These are phyloP conservation scores for Heliconius hermathena DNA, from an alignment of 1,140 invertebrate species.

Conservation along the genomic window DNA sequence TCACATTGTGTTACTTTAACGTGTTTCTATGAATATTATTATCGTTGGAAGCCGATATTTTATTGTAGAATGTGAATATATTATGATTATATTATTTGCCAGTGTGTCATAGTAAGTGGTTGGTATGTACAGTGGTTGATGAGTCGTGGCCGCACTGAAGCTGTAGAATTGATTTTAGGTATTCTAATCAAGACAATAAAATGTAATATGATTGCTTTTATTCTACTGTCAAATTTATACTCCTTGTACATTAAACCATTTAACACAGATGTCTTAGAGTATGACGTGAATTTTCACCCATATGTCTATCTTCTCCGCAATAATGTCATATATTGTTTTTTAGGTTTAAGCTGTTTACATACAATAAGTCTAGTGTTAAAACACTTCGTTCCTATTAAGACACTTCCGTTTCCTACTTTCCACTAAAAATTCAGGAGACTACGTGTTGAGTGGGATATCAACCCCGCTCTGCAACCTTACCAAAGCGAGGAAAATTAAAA, in stretches of 20 bases:
- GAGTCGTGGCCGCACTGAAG: no score
- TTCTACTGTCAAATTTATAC: neutral
- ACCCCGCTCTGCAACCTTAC: no score
- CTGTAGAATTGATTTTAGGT: no score
- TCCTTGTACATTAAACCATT: neutral
- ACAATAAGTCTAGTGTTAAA: no score
- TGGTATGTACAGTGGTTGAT: neutral
- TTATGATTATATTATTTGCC: neutral
- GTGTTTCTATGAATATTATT: neutral
- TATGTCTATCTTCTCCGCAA: neutral
- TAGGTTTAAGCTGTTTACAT: no score
- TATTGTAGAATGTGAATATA: neutral
- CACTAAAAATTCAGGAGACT: no score
- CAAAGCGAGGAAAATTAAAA: no score
- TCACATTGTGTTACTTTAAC: constrained; percentile 6
- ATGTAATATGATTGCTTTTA: no score
- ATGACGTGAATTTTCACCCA: neutral
- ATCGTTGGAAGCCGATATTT: neutral
- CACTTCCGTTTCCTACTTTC: no score
- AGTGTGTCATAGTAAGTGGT: neutral
- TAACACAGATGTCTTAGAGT: neutral
- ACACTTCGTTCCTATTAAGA: no score
- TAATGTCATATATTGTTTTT: neutral
- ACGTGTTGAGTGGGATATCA: no score
- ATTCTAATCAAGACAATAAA: no score